Conservation (phyloP, 2,113 vertebrate genomes). For the Calidris pygmaea region DNA sequence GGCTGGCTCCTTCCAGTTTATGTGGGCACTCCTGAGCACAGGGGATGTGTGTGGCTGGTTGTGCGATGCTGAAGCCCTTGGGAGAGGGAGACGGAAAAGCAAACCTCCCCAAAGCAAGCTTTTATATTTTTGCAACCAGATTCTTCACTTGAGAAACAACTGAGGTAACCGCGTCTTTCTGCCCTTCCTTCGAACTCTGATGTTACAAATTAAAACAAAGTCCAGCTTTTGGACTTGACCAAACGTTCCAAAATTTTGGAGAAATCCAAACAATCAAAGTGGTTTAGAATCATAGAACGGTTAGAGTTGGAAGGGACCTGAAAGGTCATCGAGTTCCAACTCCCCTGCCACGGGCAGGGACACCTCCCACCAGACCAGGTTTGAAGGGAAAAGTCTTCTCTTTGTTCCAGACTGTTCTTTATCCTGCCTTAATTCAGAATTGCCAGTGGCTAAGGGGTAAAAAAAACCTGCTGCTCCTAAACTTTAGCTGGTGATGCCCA, state of each 20-base stretch:
- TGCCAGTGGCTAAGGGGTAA: not conserved
- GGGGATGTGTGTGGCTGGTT: too few relatives aligned
- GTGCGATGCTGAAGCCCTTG: not conserved
- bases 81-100: not conserved
- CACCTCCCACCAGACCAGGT: too few relatives aligned
- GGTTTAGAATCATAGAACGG: too few relatives aligned
- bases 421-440: not conserved
- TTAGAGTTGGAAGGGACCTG: too few relatives aligned
- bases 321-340: too few relatives aligned
- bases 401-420: not conserved
- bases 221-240: not conserved
- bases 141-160: not conserved
- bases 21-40: rapidly evolving
- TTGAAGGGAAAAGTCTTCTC: not conserved
- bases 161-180: not conserved
- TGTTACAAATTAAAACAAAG: not conserved
- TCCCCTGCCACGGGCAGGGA: too few relatives aligned
- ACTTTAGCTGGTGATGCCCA: not conserved
- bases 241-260: not conserved
- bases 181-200: not conserved
- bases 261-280: not conserved
- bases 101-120: not conserved
- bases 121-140: not conserved
- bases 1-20: not conserved
- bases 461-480: not conserved